phyloP scores from a whole-genome alignment of 2,797 vertebrate genomes.

The Falco berigora region DNA sequence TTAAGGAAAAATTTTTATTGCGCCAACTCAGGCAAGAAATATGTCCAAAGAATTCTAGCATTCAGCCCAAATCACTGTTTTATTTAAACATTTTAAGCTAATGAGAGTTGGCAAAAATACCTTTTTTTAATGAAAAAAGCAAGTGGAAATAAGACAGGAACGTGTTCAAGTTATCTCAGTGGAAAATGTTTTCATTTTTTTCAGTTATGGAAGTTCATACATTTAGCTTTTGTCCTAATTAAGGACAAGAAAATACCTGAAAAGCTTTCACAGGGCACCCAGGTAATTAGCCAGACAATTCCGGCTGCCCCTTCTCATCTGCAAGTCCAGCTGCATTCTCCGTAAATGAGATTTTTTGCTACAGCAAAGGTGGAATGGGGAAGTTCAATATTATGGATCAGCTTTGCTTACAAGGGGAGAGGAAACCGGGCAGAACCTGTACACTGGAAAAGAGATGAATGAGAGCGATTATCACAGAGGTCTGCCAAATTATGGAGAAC shows the following conservation, averaged over 20 bases:
- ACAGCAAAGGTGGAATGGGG: background rate
- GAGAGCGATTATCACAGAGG: background rate
- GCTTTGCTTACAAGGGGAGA: background rate
- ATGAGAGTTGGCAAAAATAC: background rate
- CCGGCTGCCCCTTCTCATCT: background rate
- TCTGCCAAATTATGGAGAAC: background rate
- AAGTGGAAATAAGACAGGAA: background rate
- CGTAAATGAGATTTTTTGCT: background rate
- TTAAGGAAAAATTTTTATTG: background rate
- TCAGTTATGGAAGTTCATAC: background rate
- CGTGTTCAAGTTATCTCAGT: background rate
- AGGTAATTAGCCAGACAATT: background rate
- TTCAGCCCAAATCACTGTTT: background rate
- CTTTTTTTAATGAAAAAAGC: background rate
- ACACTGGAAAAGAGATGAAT: background rate
- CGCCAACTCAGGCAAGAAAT: conserved; percentile 20
- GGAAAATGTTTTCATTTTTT: background rate
- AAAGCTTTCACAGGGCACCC: background rate
- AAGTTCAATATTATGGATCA: background rate
- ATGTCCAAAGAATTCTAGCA: background rate
- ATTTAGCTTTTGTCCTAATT: background rate
- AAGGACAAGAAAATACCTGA: background rate
- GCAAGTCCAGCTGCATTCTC: background rate
- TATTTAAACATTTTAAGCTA: conserved; percentile 15
- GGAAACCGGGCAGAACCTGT: background rate